Evolutionary conservation across 2,113 vertebrate species (phyloP).

Genomic region (Ahaetulla prasina): DNA sequence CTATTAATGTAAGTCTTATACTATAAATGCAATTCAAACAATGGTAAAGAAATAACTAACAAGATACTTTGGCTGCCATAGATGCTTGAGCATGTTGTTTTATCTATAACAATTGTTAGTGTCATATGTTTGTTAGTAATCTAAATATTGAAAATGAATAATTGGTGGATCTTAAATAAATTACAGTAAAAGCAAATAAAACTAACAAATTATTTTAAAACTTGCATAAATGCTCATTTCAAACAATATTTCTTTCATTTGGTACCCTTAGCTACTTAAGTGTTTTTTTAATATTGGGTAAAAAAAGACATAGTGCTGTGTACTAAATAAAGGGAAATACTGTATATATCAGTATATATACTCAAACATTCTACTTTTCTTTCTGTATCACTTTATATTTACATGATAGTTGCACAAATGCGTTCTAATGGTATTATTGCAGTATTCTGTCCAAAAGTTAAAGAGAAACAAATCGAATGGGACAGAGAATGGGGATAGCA

Average conservation of each 20-base stretch:
- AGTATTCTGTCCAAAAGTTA: not conserved
- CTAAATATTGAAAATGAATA: not conserved
- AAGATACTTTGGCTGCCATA: not conserved
- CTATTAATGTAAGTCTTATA: not conserved
- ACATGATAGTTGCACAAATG: not conserved
- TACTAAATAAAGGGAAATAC: not conserved
- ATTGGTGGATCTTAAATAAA: conserved; percentile 2
- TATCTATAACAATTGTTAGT: not conserved
- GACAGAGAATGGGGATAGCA: not conserved
- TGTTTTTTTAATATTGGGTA: not conserved
- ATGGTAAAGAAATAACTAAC: not conserved
- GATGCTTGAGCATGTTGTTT: conserved; percentile 13
- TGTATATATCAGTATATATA: not conserved
- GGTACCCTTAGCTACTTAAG: not conserved
- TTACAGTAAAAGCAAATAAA: not conserved
- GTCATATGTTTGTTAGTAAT: not conserved
- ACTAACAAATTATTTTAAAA: not conserved
- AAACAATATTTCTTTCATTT: not conserved
- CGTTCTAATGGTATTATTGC: not conserved
- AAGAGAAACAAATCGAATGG: not conserved
- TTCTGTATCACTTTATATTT: not conserved
- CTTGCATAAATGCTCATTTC: not conserved
- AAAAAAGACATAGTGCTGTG: not conserved
- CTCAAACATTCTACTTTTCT: conserved; percentile 57
- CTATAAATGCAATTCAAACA: not conserved